Evolutionary conservation across 2,113 vertebrate genomes (phyloP), one percentile per base, ranked within the genome.

Genomic region (Leptocoma aspasia): DNA sequence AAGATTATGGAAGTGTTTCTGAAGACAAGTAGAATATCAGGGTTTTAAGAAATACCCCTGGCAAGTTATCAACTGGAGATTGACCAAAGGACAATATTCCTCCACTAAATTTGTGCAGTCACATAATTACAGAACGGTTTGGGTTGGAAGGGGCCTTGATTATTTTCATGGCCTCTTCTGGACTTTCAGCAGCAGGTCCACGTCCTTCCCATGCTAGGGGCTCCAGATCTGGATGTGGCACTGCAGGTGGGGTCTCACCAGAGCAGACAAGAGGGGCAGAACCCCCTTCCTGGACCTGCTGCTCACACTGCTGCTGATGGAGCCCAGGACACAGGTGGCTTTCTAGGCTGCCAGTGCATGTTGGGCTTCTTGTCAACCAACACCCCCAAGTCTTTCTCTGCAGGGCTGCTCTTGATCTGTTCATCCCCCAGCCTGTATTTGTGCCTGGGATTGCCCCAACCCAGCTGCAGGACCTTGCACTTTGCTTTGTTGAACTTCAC

Each of bases 151-250:
- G 7, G 24, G 30, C 17, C n/a, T 18, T 35, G 5, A 76, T 13
- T 30, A 54, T 22, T 45, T 82, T 26, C 3, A 16, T 3, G 20
- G 24, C 21, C 53, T 41, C 35, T 24, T 75, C 53, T 53, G 16
- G 21, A 60, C n/a, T 82, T 1, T 0, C 16, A n/a, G 13, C 28
- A 75, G 53, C 8, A 60, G 28, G 4, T 39, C 37, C 52, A 52
- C 0, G 0, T 17, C 37, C 33, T 39, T 26, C 45, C 39, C 5
- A 17, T 3, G 15, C 2, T 21, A 22, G 33, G 16, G 20, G 14
- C 16, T 6, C 8, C 39, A 66, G 7, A 60, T 28, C 15, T 75
- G 45, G 28, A 60, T 10, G 19, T 60, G 60, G 52, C 33, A 16
- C 19, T 45, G 33, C 60, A 59, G 53, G 28, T 41, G 39, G 11